These are phyloP conservation scores for Microtus ochrogaster DNA, from an alignment of 2,113 vertebrate genomes.

Conservation along the genomic window DNA sequence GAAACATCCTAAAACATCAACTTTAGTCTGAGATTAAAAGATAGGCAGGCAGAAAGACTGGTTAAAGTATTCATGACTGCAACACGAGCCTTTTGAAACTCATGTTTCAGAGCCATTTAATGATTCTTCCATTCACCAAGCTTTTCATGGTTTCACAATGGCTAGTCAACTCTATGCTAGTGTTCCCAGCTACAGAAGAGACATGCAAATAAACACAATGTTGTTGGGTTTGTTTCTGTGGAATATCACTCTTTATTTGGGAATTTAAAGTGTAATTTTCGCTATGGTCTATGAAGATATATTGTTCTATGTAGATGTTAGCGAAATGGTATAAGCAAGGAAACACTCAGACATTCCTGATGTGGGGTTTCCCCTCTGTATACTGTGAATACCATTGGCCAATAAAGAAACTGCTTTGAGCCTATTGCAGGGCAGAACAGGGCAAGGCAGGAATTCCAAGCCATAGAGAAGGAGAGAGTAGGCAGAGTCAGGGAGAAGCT, in stretches of 20 bases:
- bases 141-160: not conserved
- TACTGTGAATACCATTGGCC: too few relatives aligned
- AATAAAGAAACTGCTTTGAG: too few relatives aligned
- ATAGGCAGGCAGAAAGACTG: not conserved
- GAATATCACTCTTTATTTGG: not conserved
- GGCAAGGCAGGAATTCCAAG: too few relatives aligned
- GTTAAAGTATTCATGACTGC: not conserved
- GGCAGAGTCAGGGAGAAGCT: too few relatives aligned
- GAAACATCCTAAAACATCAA: not conserved
- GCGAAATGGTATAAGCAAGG: slow-evolving; percentile 34
- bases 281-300: not conserved
- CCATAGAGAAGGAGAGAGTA: too few relatives aligned
- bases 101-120: not conserved
- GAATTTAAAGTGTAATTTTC: slow-evolving; percentile 42
- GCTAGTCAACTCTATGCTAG: not conserved
- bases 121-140: not conserved
- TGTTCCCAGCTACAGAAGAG: not conserved
- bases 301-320: slow-evolving; percentile 14
- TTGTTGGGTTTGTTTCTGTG: not conserved
- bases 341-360: not conserved
- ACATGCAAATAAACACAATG: not conserved
- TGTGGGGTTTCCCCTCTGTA: too few relatives aligned
- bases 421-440: too few relatives aligned
- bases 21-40: slow-evolving; percentile 16
- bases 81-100: slow-evolving; percentile 3